A percentile compares a stretch with the other conserved stretches of the same genome.
phyloP scores from a whole-genome alignment of 2,888 invertebrate species.

The Arge pagana region DNA sequence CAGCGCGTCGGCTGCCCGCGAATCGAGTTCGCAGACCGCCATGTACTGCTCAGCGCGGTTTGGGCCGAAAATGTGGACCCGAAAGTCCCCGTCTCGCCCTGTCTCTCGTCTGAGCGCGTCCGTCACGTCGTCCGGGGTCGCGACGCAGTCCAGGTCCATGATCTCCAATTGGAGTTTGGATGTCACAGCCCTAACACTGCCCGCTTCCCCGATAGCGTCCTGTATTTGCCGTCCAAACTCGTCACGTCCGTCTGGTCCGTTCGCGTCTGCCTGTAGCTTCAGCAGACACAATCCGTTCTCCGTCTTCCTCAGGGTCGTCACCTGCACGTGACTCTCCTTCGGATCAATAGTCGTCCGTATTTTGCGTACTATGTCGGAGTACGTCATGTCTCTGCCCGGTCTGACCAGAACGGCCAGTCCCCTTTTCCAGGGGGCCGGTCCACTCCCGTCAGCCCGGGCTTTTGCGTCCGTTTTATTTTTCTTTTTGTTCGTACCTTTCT shows the following conservation, averaged over 20 bases:
- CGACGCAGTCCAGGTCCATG: conserved; percentile 1
- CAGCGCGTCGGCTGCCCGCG: not conserved
- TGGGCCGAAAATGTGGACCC: not conserved
- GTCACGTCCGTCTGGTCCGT: not conserved
- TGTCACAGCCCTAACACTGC: not conserved
- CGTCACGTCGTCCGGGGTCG: not conserved
- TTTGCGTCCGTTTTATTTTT: not conserved
- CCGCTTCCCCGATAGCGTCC: not conserved
- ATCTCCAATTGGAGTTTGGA: not conserved
- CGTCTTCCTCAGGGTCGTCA: conserved; percentile 1
- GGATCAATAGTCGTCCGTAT: not conserved
- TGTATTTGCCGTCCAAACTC: not conserved
- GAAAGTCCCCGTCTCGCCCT: not conserved
- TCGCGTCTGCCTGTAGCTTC: not conserved
- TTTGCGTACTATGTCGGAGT: not conserved
- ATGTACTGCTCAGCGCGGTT: not conserved
- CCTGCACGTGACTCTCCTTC: not conserved
- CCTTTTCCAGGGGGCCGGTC: not conserved
- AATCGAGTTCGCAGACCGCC: not conserved
- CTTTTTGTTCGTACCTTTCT: not conserved
- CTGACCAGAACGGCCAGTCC: conserved; percentile 6
- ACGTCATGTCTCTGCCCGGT: not conserved
- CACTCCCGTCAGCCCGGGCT: not conserved
- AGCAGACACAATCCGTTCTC: not conserved
- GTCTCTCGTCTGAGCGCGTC: not conserved